Percentiles rank a stretch among this genome's conserved stretches.
Conservation (phyloP, 2,888 invertebrate genomes). For the Melinopterus prodromus region DNA sequence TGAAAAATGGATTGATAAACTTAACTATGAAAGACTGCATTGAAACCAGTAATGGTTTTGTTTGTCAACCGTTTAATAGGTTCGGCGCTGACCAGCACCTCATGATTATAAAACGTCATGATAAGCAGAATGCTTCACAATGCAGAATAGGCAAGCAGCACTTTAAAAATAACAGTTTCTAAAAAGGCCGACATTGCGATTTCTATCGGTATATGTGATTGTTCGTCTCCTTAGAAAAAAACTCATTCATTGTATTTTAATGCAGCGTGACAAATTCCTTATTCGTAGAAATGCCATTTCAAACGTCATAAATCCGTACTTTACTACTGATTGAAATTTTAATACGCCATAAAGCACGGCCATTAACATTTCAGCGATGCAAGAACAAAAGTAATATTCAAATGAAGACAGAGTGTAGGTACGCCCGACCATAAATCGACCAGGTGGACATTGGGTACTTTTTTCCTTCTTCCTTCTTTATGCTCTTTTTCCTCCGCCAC, state of each 20-base stretch:
- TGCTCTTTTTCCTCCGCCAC: neutral
- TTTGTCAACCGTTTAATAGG: no score
- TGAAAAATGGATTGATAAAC: no score
- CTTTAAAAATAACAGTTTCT: no score
- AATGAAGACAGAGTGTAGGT: neutral
- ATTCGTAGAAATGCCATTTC: neutral
- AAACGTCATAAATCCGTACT: neutral
- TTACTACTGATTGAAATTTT: neutral
- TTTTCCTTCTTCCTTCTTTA: neutral
- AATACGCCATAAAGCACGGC: neutral
- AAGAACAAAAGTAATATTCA: constrained; percentile 4
- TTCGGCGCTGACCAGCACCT: no score
- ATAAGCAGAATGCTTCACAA: no score
- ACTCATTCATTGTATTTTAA: neutral
- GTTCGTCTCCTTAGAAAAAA: no score
- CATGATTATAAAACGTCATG: no score
- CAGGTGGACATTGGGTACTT: neutral
- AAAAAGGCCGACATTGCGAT: no score
- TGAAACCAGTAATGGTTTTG: no score
- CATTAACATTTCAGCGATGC: neutral
- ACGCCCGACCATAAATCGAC: neutral
- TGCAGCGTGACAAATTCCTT: neutral
- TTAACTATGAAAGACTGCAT: no score
- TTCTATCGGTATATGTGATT: no score
- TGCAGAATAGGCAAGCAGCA: no score